Base-by-base conservation (phyloP, 2,888 invertebrate species). In the Neuroscelio doddi region DNA sequence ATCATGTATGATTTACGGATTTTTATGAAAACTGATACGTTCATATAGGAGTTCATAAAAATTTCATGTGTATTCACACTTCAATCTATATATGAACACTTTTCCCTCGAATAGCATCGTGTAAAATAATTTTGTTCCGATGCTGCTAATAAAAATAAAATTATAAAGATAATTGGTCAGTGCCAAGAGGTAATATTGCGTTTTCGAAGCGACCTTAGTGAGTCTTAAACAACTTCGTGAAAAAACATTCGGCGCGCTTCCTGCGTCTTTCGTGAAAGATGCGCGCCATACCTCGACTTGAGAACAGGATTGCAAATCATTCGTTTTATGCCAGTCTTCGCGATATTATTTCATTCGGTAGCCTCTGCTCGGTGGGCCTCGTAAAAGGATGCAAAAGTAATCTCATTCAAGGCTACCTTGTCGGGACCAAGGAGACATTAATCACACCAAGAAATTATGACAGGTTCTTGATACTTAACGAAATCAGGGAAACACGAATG, bases 311-410 rank as follows among this genome's bases (percentile, higher is more conserved):
- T 64, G 66, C 68, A 70, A 66, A 69, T 69, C 68, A 65, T 63
- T 49, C 61, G 64, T 56, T 71, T 67, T 67, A 69, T 58, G 63
- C 56, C 69, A 56, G 51, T 55, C 46, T 44, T 49, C 46, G 59
- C 53, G 53, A 67, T 65, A 64, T 70, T 68, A 65, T 70, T 70
- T 70, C 66, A 63, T 64, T 59, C 56, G 47, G 62, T 63, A 57
- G 66, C 66, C 49, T 56, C 58, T 32, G 44, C 52, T 50, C 46
- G 47, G 55, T 42, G 34, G 59, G 59, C 38, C 47, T 44, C 52
- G 50, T 61, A 59, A 50, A 59, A 59, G 65, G 59, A 50, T 58
- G 52, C 58, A 52, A 56, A 52, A 61, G 65, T 65, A 56, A 61
- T 65, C 59, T 59, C n/a, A 50, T 30, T 39, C 56, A 61, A 65